These are phyloP conservation scores for Salpingus planirostris DNA, from an alignment of 2,888 invertebrate species.

Conservation along the genomic window DNA sequence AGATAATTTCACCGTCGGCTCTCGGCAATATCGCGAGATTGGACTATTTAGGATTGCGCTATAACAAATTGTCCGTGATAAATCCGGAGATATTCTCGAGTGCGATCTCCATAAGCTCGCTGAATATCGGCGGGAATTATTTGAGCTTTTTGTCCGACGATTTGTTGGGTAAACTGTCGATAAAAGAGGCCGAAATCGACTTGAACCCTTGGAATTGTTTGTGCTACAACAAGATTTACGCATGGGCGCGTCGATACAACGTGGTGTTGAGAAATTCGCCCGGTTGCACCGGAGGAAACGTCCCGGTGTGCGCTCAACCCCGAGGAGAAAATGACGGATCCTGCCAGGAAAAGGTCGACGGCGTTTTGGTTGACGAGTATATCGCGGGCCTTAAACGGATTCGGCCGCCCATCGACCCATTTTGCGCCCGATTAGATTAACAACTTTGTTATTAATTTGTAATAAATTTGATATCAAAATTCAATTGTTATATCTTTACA, in stretches of 20 bases:
- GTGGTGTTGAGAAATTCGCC: conserved; percentile 12
- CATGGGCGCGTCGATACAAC: conserved; percentile 18
- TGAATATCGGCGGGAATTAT: conserved; percentile 21
- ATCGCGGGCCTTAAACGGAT: too few species aligned
- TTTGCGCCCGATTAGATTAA: too few species aligned
- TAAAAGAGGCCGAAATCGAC: conserved; percentile 16
- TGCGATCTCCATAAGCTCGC: conserved; percentile 12
- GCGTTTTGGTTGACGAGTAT: too few species aligned
- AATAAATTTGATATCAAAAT: too few species aligned
- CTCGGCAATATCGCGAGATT: conserved; percentile 20
- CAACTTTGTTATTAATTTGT: too few species aligned
- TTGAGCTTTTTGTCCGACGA: conserved; percentile 23
- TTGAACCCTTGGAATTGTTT: conserved; percentile 27
- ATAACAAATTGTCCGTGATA: conserved; percentile 20
- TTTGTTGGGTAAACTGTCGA: conserved; percentile 17
- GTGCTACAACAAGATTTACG: conserved; percentile 19
- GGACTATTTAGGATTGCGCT: conserved; percentile 21
- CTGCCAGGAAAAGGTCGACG: too few species aligned
- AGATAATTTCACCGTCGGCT: conserved; percentile 14
- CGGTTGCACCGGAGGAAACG: conserved; percentile 11
- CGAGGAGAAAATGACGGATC: not conserved
- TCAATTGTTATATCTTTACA: too few species aligned
- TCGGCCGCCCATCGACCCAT: too few species aligned
- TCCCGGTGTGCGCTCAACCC: conserved; percentile 3
- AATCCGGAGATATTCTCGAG: conserved; percentile 20